A percentile compares a stretch with the other conserved stretches of the same genome.
Evolutionary conservation across 2,797 vertebrate genomes (phyloP).

Genomic region (Trachurus trachurus): DNA sequence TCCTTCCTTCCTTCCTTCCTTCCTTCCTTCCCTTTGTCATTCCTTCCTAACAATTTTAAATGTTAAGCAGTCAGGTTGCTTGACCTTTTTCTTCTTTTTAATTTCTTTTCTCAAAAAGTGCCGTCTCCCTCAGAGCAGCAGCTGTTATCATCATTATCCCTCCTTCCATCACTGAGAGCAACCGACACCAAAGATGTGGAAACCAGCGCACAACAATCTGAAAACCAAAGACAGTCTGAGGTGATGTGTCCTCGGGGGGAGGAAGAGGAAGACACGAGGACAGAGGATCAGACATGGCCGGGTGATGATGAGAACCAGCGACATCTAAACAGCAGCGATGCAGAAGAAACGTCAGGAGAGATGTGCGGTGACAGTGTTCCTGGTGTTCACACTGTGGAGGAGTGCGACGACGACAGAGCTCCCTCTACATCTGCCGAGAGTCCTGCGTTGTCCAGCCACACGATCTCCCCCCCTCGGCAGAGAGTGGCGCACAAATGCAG

Average conservation of each 20-base stretch:
- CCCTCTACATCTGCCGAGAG: slow-evolving; percentile 36
- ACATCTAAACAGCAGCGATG: not conserved
- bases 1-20: no score
- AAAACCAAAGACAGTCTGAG: slow-evolving; percentile 22
- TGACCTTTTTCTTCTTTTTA: not conserved
- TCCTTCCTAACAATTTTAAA: no score
- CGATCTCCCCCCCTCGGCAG: not conserved
- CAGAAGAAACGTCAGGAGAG: slow-evolving; percentile 3
- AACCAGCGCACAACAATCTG: not conserved
- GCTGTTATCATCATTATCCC: slow-evolving; percentile 62
- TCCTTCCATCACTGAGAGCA: slow-evolving; percentile 10
- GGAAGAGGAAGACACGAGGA: not conserved
- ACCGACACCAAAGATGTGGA: not conserved
- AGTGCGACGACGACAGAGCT: not conserved
- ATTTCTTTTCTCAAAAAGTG: slow-evolving; percentile 43
- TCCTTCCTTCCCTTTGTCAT: no score
- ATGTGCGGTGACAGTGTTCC: not conserved
- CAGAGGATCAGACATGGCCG: not conserved
- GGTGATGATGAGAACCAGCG: slow-evolving; percentile 3
- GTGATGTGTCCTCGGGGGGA: slow-evolving; percentile 3
- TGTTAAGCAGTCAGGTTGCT: not conserved
- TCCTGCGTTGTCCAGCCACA: slow-evolving; percentile 3
- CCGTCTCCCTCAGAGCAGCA: slow-evolving; percentile 56
- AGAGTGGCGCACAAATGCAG: slow-evolving; percentile 71
- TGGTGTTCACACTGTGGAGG: slow-evolving; percentile 9